phyloP scores from a whole-genome alignment of 2,888 invertebrate species.

The Polylopha cassiicola region DNA sequence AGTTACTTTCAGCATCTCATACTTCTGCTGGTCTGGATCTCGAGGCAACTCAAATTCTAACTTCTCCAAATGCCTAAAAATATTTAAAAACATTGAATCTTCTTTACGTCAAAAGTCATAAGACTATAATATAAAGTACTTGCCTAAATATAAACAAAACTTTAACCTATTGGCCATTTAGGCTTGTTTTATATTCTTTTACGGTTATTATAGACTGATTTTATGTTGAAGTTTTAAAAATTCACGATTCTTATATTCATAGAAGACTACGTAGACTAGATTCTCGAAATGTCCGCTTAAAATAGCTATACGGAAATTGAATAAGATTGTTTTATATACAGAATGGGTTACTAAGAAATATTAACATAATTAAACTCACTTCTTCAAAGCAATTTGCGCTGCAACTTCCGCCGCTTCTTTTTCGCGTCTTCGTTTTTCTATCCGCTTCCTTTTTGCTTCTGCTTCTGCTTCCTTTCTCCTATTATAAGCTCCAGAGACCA shows the following conservation, averaged over 20 bases:
- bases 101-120: no score
- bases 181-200: no score
- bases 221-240: no score
- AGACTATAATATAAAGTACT: no score
- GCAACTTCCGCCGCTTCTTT: slow-evolving; percentile 52
- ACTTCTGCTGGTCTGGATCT: slow-evolving; percentile 80
- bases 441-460: slow-evolving; percentile 47
- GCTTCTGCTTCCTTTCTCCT: slow-evolving; percentile 56
- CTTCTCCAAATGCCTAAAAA: slow-evolving; percentile 63
- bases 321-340: not conserved
- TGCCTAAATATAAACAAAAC: no score
- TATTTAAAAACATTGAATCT: not conserved
- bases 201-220: no score
- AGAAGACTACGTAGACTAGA: no score
- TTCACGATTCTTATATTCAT: no score
- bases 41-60: slow-evolving; percentile 78
- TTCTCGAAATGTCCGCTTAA: no score
- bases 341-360: not conserved
- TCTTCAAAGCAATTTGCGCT: slow-evolving; percentile 51
- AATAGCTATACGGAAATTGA: no score
- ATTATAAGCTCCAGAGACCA: slow-evolving; percentile 77
- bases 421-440: slow-evolving; percentile 50
- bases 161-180: no score
- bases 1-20: slow-evolving; percentile 64
- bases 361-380: slow-evolving; percentile 31